A percentile compares a stretch with the other conserved stretches of the same genome.
These are phyloP conservation scores for Pristionchus japonicus DNA, from an alignment of 2,888 invertebrate genomes.

Conservation along the genomic window DNA sequence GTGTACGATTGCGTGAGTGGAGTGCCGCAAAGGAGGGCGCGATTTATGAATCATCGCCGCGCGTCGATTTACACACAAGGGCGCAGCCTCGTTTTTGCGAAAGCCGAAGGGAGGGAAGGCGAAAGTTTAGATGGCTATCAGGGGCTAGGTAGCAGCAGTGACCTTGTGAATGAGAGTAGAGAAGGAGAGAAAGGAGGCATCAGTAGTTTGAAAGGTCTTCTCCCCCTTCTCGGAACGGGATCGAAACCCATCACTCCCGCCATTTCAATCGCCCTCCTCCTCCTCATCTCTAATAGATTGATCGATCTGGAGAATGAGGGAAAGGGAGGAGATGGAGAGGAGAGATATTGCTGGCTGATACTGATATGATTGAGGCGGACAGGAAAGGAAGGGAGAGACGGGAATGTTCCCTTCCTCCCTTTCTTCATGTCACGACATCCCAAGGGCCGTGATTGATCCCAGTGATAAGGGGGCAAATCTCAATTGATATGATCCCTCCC, in stretches of 20 bases:
- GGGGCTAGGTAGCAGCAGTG: constrained; percentile 6
- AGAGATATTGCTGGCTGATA: background rate
- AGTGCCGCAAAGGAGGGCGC: background rate
- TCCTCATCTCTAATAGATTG: background rate
- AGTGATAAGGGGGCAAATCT: constrained; percentile 17
- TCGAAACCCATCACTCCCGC: background rate
- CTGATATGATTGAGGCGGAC: constrained; percentile 36
- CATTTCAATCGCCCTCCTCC: background rate
- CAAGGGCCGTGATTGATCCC: constrained; percentile 38
- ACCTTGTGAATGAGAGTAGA: constrained; percentile 5
- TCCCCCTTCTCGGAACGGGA: background rate
- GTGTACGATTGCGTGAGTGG: constrained; percentile 34
- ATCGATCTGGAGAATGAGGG: background rate
- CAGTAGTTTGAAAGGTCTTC: constrained; percentile 10
- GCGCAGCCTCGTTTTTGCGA: constrained; percentile 25
- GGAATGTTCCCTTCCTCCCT: constrained; percentile 8
- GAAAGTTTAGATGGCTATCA: constrained; percentile 29
- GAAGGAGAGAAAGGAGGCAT: background rate
- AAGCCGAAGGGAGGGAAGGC: background rate
- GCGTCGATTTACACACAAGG: constrained; percentile 15
- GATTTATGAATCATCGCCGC: constrained; percentile 29
- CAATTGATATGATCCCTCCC: constrained; percentile 22
- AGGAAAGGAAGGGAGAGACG: background rate
- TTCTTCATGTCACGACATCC: constrained; percentile 24
- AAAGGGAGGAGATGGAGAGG: background rate